A percentile compares a stretch with the other conserved stretches of the same genome.
Evolutionary conservation across 2,113 vertebrate genomes (phyloP).

Genomic region (Lophius piscatorius): DNA sequence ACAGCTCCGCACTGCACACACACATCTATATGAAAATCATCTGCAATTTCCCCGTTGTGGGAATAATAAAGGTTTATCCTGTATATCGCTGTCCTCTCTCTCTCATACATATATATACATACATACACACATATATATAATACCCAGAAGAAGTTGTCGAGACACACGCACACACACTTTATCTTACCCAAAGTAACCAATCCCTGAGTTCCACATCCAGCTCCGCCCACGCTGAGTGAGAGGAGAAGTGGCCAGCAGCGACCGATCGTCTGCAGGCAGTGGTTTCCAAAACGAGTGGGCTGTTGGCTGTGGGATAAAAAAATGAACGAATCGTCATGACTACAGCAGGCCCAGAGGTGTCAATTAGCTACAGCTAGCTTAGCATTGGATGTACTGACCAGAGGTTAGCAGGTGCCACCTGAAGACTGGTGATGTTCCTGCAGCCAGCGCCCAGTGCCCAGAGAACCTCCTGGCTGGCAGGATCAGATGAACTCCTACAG

Average conservation of each 20-base stretch:
- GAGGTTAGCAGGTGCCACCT: constrained; percentile 89
- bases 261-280: constrained; percentile 95
- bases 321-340: too few relatives aligned
- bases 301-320: constrained; percentile 83
- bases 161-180: constrained; percentile 16
- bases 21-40: too few relatives aligned
- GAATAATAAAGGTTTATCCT: too few relatives aligned
- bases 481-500: constrained; percentile 87
- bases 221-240: constrained; percentile 88
- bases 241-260: constrained; percentile 92
- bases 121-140: too few relatives aligned
- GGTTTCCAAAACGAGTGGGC: constrained; percentile 90
- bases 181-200: constrained; percentile 87
- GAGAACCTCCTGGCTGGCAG: constrained; percentile 90
- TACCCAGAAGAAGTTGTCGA: too few relatives aligned
- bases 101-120: too few relatives aligned
- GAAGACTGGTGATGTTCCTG: constrained; percentile 90
- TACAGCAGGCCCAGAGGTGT: too few relatives aligned
- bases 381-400: constrained; percentile 82
- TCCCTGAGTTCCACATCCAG: constrained; percentile 89
- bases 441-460: constrained; percentile 95
- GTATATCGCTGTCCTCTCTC: too few relatives aligned
- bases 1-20: constrained; percentile 86
- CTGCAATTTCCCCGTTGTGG: too few relatives aligned
- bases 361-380: too few relatives aligned